Base-by-base conservation (phyloP, 2,888 invertebrate genomes). In the Drosophila monieri region DNA sequence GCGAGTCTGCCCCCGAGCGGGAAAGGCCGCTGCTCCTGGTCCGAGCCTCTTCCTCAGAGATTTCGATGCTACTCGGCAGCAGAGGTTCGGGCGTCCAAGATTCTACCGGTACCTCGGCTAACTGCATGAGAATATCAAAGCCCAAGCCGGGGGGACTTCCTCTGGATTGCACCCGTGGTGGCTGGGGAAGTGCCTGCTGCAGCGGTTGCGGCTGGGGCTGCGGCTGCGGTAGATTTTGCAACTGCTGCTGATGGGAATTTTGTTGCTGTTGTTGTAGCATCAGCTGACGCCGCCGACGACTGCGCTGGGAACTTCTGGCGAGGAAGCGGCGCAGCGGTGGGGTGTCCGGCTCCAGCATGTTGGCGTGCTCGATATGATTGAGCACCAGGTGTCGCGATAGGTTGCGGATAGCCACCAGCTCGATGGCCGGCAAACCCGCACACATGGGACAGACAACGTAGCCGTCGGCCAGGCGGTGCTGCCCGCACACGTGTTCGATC, bases 341-440 rank as follows among this genome's bases (percentile, higher is more conserved):
- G 0, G 85, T 71, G 9, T 59, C 14, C 0, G 84, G 79, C 57
- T 85, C 88, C 18, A 85, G 59, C 0, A 68, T 62, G 46, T 87
- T 80, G 12, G 87, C 88, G 14, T 88, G 85, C 41, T 88, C 88
- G 23, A 78, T 68, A 35, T 85, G 84, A 47, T 77, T 78, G 30
- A 73, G 71, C 12, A 86, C 54, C 43, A 85, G 44, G 14, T 85
- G 84, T 1, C 72, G 73, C 2, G 77, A 66, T 6, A 85, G 62
- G 41, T 80, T 78, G 12, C 72, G 68, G 15, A 85, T 78, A 18
- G 68, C 35, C 4, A 80, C 67, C 44, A 88, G 47, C 8, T 80
- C 67, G 4, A 71, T 54, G 39, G 58, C 69, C 2, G 87, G 78
- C 37, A 80, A 39, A 0, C 65, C 55, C 15, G 78, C 76, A 44